phyloP scores from a whole-genome alignment of 2,888 invertebrate species.

The Alsophila aescularia region DNA sequence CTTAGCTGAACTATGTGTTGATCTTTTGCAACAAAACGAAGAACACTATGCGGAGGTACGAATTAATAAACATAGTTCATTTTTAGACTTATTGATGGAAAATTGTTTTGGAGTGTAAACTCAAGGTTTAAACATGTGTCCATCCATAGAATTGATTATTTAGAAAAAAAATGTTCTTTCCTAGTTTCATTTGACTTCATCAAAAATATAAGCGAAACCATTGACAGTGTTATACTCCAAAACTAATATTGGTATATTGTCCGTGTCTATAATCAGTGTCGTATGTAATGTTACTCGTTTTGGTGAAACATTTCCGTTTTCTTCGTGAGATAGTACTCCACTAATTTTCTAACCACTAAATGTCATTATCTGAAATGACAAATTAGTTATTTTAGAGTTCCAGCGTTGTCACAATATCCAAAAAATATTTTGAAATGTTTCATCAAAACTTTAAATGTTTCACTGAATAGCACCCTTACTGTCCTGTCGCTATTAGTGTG shows the following conservation, averaged over 20 bases:
- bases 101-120: slow-evolving; percentile 46
- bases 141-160: too few species aligned
- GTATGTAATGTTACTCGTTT: slow-evolving; percentile 56
- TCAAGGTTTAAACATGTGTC: too few species aligned
- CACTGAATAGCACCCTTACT: slow-evolving; percentile 78
- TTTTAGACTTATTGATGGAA: slow-evolving; percentile 24
- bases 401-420: too few species aligned
- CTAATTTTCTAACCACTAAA: neutral
- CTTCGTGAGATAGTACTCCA: neutral
- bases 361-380: neutral
- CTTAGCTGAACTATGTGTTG: slow-evolving; percentile 98
- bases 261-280: slow-evolving; percentile 64
- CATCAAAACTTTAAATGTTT: slow-evolving; percentile 57
- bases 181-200: neutral
- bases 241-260: slow-evolving; percentile 49
- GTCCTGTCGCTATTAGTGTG: slow-evolving; percentile 80
- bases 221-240: slow-evolving; percentile 45
- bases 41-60: slow-evolving; percentile 99
- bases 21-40: slow-evolving; percentile 99
- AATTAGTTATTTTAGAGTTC: too few species aligned
- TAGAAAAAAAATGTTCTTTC: neutral
- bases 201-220: neutral
- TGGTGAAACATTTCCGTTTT: slow-evolving; percentile 57
- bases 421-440: slow-evolving; percentile 51
- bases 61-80: slow-evolving; percentile 18